Conservation (phyloP, 2,113 vertebrate genomes). For the Haemorhous mexicanus region DNA sequence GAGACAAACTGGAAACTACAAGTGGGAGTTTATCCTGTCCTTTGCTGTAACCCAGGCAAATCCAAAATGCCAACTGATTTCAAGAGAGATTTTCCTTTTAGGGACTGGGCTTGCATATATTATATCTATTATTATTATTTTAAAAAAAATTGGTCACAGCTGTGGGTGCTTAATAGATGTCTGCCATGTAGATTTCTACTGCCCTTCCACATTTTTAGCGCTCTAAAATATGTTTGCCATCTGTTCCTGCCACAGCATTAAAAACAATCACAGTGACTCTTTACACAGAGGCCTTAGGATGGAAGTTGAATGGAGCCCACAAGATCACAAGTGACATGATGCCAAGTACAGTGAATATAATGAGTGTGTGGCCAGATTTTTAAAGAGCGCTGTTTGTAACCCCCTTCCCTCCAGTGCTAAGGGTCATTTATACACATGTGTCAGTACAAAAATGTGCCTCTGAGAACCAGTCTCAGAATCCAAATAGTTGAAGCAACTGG, state of each 20-base stretch:
- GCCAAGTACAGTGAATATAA: constrained; percentile 53
- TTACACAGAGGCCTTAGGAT: constrained; percentile 36
- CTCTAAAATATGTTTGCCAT: constrained; percentile 61
- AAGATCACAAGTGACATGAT: constrained; percentile 63
- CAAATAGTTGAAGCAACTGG: constrained; percentile 34
- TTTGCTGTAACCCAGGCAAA: neutral
- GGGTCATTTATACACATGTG: constrained; percentile 43
- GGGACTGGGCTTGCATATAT: neutral
- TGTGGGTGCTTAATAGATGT: constrained; percentile 22
- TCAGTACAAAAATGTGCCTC: constrained; percentile 13
- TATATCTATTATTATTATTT: neutral
- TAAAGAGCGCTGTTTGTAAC: neutral
- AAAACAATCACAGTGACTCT: constrained; percentile 34
- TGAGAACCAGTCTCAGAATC: neutral
- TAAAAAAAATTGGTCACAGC: neutral
- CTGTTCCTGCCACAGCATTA: constrained; percentile 57
- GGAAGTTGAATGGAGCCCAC: constrained; percentile 50
- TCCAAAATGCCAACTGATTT: neutral
- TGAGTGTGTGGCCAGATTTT: constrained; percentile 27
- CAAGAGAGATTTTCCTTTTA: neutral
- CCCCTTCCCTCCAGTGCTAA: constrained; percentile 32
- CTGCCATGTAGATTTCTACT: constrained; percentile 39
- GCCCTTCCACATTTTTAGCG: neutral
- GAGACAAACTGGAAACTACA: constrained; percentile 23
- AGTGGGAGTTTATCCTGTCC: constrained; percentile 1